Evolutionary conservation across 2,888 invertebrate genomes (phyloP).

Genomic region (Acanthacorydalis orientalis): DNA sequence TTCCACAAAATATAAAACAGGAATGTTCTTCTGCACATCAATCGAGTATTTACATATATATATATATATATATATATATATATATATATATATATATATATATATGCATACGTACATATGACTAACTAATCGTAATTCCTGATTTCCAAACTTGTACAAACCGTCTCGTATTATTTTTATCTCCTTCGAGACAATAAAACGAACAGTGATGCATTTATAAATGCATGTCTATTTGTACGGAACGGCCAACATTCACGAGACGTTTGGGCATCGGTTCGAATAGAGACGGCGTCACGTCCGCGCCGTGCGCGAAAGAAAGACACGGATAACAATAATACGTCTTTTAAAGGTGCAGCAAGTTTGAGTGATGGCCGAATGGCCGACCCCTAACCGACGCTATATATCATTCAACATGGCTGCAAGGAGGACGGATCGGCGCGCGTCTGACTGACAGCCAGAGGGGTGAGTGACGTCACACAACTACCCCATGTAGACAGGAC

Average conservation of each 20-base stretch:
- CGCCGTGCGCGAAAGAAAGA: slow-evolving; percentile 10
- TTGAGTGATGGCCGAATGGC: slow-evolving; percentile 39
- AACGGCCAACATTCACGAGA: no score
- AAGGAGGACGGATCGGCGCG: background rate
- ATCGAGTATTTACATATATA: background rate
- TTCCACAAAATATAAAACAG: no score
- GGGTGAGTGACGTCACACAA: slow-evolving; percentile 22
- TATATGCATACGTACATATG: background rate
- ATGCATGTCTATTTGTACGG: no score
- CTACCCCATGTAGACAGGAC: slow-evolving; percentile 11
- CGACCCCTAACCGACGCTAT: slow-evolving; percentile 38
- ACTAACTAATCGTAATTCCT: background rate
- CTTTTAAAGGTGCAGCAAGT: slow-evolving; percentile 10
- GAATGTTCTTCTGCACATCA: no score
- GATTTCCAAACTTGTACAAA: no score
- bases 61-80: background rate
- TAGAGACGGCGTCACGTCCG: no score
- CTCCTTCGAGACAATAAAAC: no score
- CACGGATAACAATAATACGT: slow-evolving; percentile 1
- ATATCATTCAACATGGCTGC: slow-evolving; percentile 36
- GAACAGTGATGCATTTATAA: no score
- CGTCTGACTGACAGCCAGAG: slow-evolving; percentile 8
- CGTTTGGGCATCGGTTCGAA: no score
- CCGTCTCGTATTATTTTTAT: no score
- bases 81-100: slow-evolving; percentile 3